Evolutionary conservation across 1,140 invertebrate species (phyloP).

Genomic region (Zophobas atratus): DNA sequence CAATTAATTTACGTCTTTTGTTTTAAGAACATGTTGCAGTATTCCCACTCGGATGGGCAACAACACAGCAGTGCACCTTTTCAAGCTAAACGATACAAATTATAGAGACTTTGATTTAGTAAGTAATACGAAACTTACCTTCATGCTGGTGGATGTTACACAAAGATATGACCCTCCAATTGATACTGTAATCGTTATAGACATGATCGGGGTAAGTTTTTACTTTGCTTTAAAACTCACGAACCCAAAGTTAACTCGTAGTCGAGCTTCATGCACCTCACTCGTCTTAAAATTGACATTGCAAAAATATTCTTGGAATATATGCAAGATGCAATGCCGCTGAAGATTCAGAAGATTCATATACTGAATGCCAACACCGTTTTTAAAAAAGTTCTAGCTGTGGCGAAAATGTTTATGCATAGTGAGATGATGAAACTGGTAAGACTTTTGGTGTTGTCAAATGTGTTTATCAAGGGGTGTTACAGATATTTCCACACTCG

Average conservation of each 20-base stretch:
- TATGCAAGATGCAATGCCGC: not conserved
- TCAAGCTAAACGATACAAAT: conserved; percentile 64
- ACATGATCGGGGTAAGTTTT: conserved; percentile 69
- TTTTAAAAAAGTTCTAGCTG: not conserved
- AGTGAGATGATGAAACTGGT: not conserved
- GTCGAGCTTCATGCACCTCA: not conserved
- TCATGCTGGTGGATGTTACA: conserved; percentile 72
- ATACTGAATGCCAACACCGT: not conserved
- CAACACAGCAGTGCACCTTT: not conserved
- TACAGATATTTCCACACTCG: conserved; percentile 68
- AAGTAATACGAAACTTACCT: conserved; percentile 72
- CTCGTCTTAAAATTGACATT: not conserved
- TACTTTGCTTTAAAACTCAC: too few relatives aligned
- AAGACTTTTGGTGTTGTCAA: not conserved
- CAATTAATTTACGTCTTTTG: not conserved
- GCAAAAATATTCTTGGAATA: not conserved
- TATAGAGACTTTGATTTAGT: conserved; percentile 74
- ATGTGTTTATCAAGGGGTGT: not conserved
- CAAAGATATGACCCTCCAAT: conserved; percentile 52
- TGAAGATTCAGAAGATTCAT: not conserved
- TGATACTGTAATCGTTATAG: conserved; percentile 73
- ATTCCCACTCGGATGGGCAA: conserved; percentile 65
- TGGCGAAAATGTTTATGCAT: not conserved
- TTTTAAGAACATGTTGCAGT: conserved; percentile 22
- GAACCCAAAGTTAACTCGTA: not conserved